phyloP scores from a whole-genome alignment of 2,888 invertebrate genomes.

The Ametastegia equiseti region DNA sequence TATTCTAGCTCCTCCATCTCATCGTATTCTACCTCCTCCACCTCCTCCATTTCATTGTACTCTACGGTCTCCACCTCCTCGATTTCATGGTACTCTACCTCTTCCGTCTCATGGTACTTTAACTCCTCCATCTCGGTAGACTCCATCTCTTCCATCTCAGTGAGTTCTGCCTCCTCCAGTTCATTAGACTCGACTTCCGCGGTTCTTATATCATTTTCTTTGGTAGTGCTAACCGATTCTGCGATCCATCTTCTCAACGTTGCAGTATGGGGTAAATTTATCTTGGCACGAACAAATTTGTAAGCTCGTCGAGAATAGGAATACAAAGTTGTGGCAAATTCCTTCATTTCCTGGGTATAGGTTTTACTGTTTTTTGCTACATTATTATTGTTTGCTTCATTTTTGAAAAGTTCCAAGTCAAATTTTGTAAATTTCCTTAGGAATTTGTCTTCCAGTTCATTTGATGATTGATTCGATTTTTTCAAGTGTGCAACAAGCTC shows the following conservation, averaged over 20 bases:
- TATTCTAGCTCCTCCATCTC: background rate
- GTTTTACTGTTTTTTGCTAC: background rate
- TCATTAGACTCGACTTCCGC: background rate
- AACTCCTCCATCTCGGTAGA: background rate
- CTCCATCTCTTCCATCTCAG: background rate
- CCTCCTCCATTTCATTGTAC: background rate
- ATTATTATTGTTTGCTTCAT: slow-evolving; percentile 1
- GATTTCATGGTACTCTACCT: background rate
- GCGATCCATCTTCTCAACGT: slow-evolving; percentile 6
- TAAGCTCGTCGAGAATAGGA: slow-evolving; percentile 16
- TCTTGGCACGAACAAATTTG: slow-evolving; percentile 2
- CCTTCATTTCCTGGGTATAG: slow-evolving; percentile 25
- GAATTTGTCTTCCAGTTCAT: slow-evolving; percentile 9
- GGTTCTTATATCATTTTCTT: background rate
- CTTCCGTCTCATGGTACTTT: background rate
- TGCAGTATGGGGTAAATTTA: slow-evolving; percentile 18
- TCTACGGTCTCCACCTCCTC: background rate
- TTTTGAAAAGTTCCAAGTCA: slow-evolving; percentile 27
- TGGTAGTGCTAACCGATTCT: background rate
- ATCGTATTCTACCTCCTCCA: background rate
- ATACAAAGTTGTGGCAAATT: slow-evolving; percentile 22
- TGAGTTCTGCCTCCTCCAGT: background rate
- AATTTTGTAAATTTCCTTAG: slow-evolving; percentile 4
- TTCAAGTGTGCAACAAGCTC: slow-evolving; percentile 9
- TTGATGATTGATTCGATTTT: background rate